Evolutionary conservation across 1,140 invertebrate genomes (phyloP), one percentile per base, ranked within the genome.

Genomic region (Latrodectus geometricus): DNA sequence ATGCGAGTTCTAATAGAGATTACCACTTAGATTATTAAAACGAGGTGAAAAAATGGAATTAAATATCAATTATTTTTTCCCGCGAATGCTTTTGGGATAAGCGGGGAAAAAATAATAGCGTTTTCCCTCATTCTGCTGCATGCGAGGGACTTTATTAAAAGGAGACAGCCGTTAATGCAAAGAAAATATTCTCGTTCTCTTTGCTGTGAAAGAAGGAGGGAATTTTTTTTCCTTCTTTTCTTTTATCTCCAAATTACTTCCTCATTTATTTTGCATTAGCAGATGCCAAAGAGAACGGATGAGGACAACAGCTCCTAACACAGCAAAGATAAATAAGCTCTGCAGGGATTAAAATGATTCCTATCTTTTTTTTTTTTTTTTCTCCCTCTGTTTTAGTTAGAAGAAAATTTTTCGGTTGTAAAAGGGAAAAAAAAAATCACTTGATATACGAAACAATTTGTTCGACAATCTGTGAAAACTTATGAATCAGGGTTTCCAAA

Each of bases 151-250:
- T 70, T 70, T 48, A 70, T 70, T 70, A 70, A 70, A 70, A 70
- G 69, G 20, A 70, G 35, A 48, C 35, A 70, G 69, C 20, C 20
- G 69, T 70, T 70, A 70, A 70, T 70, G 69, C 69, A 70, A 70
- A 70, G 69, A 70, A 70, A 70, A 70, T 70, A 70, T 70, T 70
- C 54, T 61, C 69, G 69, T 70, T 70, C 21, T 70, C 20, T 70
- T 48, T 70, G 15, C 11, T 23, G 69, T 14, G 20, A 48, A n/a
- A 35, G 35, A 35, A 35, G 11, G 17, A n/a, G 11, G 12, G 17
- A 4, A 8, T 48, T 70, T 70, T 70, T 70, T 70, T 70, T 23
- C 35, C 20, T 70, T 2, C 17, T 17, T 61, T 61, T 17, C 17
- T 61, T 61, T 61, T 61, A 61, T 61, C 17, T 17, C 54, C 54